Percentiles rank a stretch among this genome's conserved stretches.
Evolutionary conservation across 1,140 invertebrate species (phyloP).

Genomic region (Lepidurus packardi): DNA sequence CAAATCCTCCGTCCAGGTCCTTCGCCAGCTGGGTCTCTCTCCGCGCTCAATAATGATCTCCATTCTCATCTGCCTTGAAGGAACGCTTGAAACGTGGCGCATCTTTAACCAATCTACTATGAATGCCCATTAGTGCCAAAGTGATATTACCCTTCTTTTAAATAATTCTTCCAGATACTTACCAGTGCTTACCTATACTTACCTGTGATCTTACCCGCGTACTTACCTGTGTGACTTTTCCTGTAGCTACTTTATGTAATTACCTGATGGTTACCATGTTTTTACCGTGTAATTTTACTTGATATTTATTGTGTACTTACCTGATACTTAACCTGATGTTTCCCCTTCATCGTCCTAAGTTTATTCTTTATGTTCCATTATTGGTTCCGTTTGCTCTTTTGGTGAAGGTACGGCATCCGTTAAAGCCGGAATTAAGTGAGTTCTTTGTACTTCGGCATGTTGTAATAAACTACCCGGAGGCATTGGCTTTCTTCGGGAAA

Average conservation of each 20-base stretch:
- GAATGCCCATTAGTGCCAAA: neutral
- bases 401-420: neutral
- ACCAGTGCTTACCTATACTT: no score
- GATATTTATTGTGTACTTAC: no score
- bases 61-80: neutral
- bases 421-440: neutral
- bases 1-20: neutral
- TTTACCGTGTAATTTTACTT: no score
- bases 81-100: neutral
- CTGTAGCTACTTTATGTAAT: no score
- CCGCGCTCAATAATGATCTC: neutral
- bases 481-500: conserved; percentile 41
- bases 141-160: no score
- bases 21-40: neutral
- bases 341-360: neutral
- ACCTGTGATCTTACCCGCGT: neutral
- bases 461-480: neutral
- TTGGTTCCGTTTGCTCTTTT: neutral
- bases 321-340: conserved; percentile 43
- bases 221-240: no score
- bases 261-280: neutral
- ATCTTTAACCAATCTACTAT: neutral
- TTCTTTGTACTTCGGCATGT: neutral
- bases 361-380: neutral
- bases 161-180: no score